Percentiles rank a stretch among this genome's conserved stretches.
Evolutionary conservation across 2,113 vertebrate species (phyloP).

Genomic region (human (Homo sapiens)): DNA sequence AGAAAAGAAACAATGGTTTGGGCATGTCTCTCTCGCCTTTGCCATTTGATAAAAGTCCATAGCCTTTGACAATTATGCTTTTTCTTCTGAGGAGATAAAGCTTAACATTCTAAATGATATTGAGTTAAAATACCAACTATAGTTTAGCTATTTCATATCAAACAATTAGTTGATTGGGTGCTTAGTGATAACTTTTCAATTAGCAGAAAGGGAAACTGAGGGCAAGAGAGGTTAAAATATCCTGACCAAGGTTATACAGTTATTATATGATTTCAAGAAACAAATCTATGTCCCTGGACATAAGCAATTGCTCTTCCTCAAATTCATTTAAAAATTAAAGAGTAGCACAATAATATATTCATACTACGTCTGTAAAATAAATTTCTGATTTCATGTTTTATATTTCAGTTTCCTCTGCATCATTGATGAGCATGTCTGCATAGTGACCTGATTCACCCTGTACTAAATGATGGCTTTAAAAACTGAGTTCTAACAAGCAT

Average conservation of each 20-base stretch:
- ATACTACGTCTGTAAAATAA: background rate
- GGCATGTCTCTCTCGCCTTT: background rate
- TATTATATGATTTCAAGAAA: background rate
- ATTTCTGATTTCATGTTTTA: constrained; percentile 46
- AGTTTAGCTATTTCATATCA: background rate
- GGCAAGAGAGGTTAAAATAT: background rate
- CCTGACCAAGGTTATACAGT: background rate
- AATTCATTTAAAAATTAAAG: constrained; percentile 20
- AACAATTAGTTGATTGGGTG: background rate
- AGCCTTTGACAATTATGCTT: constrained; percentile 26
- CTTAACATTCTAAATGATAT: constrained; percentile 49
- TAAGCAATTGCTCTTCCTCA: background rate
- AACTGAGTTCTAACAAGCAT: constrained; percentile 13
- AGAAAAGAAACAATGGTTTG: constrained; percentile 31
- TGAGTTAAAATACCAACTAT: constrained; percentile 35
- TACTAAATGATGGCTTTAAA: constrained; percentile 54
- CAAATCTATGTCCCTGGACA: background rate
- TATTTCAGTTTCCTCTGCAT: constrained; percentile 46
- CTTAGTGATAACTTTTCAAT: constrained; percentile 20
- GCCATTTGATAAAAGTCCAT: background rate
- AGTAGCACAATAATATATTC: background rate
- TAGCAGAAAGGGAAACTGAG: constrained; percentile 50
- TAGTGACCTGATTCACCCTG: background rate
- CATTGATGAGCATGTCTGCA: background rate
- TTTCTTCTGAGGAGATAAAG: constrained; percentile 41